phyloP scores from a whole-genome alignment of 2,888 invertebrate genomes.

The Lissonota sp. region DNA sequence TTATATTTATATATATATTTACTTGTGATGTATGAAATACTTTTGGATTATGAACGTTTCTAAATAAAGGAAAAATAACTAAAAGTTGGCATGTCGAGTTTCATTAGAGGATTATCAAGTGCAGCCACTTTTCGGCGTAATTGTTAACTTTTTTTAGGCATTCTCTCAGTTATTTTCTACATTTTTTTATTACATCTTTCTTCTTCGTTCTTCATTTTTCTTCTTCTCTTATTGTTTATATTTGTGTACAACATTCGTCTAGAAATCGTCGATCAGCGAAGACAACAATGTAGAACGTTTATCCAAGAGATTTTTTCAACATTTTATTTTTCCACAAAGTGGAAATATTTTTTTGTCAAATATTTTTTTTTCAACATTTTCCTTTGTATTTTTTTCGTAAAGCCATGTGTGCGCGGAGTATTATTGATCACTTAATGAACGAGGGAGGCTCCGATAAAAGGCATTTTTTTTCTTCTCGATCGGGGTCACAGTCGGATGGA shows the following conservation, averaged over 20 bases:
- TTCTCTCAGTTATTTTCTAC: background rate
- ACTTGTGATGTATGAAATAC: constrained; percentile 58
- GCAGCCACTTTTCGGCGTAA: constrained; percentile 60
- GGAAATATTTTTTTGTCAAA: background rate
- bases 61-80: constrained; percentile 42
- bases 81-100: constrained; percentile 66
- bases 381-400: background rate
- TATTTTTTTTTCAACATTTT: background rate
- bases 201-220: constrained; percentile 16
- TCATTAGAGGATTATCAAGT: constrained; percentile 74
- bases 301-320: background rate
- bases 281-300: constrained; percentile 25
- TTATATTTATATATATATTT: constrained; percentile 59
- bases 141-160: background rate
- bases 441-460: constrained; percentile 36
- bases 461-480: constrained; percentile 18
- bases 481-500: constrained; percentile 5
- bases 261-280: constrained; percentile 52
- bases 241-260: background rate
- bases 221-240: constrained; percentile 31
- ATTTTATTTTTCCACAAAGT: background rate
- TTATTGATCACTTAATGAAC: constrained; percentile 45
- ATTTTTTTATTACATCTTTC: constrained; percentile 26
- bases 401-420: constrained; percentile 1
- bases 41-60: constrained; percentile 54